Evolutionary conservation across 2,888 invertebrate genomes (phyloP), one percentile per base, ranked within the genome.

Genomic region (Drosophila mettleri): DNA sequence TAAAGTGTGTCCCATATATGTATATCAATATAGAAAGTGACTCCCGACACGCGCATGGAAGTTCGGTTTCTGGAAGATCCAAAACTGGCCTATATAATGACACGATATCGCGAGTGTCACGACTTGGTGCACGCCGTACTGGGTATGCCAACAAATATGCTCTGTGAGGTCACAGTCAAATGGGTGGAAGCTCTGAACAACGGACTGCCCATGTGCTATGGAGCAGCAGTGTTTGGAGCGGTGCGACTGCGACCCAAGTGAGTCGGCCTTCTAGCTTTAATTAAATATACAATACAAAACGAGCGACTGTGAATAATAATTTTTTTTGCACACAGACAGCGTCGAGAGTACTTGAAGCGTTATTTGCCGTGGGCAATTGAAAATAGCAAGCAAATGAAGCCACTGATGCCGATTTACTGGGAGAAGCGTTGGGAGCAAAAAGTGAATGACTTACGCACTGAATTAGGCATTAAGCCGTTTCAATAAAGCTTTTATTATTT

Each of bases 151-250:
- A 98, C 98, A 12, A 97, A 97, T 86, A 97, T 98, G 97, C 93
- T 98, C 34, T 95, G 95, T 65, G 95, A 99, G 94, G 98, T 99
- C 7, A 95, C 97, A 12, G 97, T 99, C 6, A 99, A 99, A 93
- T 99, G 99, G 98, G 95, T 99, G 51, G 99, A 99, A 94, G 99
- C 96, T 0, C 94, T 99, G 62, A 99, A 99, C 93, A 97, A 96
- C 12, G 96, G 95, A 53, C 93, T 99, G 27, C 99, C 99, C 0
- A 99, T 99, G 99, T 99, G 99, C 90, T 94, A 97, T 68, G 95
- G 96, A 54, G 99, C 97, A 20, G 99, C 97, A 0, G 93, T 99
- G 61, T 98, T 98, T 94, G 99, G 99, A 12, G 97, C 98, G 2
- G 93, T 96, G 14, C 93, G 99, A 78, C 93, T 99, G 14, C 95